Conservation (phyloP, 2,113 vertebrate species). For the Callionymus lyra region DNA sequence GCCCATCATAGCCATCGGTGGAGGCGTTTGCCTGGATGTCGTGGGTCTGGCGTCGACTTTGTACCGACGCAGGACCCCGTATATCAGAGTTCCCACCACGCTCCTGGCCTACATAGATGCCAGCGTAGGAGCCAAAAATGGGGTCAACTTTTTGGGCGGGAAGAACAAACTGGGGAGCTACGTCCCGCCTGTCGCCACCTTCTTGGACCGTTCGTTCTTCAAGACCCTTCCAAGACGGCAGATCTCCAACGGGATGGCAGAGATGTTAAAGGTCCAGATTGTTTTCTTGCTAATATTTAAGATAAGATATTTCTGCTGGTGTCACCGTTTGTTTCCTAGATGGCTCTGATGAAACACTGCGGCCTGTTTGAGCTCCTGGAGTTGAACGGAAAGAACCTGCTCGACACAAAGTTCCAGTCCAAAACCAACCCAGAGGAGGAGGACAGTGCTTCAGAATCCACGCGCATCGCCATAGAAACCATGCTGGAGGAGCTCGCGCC, state of each 20-base stretch:
- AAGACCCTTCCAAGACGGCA: slow-evolving; percentile 63
- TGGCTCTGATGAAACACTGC: slow-evolving; percentile 75
- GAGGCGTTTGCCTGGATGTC: slow-evolving; percentile 71
- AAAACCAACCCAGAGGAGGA: background rate
- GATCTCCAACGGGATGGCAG: slow-evolving; percentile 71
- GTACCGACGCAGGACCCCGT: slow-evolving; percentile 68
- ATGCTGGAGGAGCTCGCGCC: slow-evolving; percentile 76
- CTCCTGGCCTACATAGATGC: slow-evolving; percentile 68
- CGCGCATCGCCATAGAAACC: slow-evolving; percentile 70
- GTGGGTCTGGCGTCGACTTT: slow-evolving; percentile 67
- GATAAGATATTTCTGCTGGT: too few relatives aligned
- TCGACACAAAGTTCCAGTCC: slow-evolving; percentile 66
- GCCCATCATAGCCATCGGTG: slow-evolving; percentile 69
- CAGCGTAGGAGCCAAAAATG: slow-evolving; percentile 68
- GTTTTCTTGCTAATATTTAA: too few relatives aligned
- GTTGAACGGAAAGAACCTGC: slow-evolving; percentile 54
- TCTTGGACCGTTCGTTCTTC: slow-evolving; percentile 70
- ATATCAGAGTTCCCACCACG: slow-evolving; percentile 70
- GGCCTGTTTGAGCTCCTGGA: slow-evolving; percentile 68
- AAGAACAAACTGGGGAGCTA: slow-evolving; percentile 75
- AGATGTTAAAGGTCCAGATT: slow-evolving; percentile 76
- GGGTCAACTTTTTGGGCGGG: slow-evolving; percentile 73
- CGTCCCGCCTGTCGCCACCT: slow-evolving; percentile 58
- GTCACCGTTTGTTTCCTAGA: slow-evolving; percentile 52
- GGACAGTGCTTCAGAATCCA: slow-evolving; percentile 51